Conservation (phyloP, 2,797 vertebrate genomes). For the Micropoecilia bifurca region DNA sequence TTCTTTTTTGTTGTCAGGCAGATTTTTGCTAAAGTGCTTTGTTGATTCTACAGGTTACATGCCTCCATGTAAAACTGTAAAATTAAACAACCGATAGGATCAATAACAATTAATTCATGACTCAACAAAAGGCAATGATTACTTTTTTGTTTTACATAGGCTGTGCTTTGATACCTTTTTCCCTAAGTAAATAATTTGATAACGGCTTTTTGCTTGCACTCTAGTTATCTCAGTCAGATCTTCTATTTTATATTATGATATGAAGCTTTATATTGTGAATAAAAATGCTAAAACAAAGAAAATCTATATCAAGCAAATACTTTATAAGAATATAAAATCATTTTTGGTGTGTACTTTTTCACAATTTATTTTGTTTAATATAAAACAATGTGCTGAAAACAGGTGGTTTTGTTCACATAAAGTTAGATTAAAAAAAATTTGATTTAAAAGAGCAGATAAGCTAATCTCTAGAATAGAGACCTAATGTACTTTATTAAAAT, state of each 20-base stretch:
- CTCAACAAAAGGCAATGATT: background rate
- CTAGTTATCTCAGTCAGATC: background rate
- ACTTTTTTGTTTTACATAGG: background rate
- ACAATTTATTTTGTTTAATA: background rate
- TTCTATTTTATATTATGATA: background rate
- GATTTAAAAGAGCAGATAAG: background rate
- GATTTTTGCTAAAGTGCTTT: background rate
- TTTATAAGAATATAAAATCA: background rate
- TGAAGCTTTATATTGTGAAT: background rate
- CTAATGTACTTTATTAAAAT: background rate
- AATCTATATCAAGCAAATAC: background rate
- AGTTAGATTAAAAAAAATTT: background rate
- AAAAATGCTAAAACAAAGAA: background rate
- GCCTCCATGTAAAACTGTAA: background rate
- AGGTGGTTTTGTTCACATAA: background rate
- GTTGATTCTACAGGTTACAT: background rate
- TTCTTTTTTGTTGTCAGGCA: background rate
- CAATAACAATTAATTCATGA: background rate
- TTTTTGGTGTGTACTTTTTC: background rate
- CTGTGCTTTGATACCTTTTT: background rate
- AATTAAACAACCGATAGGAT: background rate
- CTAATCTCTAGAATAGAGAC: background rate
- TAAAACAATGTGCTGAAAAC: background rate
- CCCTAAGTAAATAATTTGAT: background rate
- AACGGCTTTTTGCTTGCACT: background rate